Evolutionary conservation across 1,140 invertebrate species (phyloP).

Genomic region (Ceratina australensis): DNA sequence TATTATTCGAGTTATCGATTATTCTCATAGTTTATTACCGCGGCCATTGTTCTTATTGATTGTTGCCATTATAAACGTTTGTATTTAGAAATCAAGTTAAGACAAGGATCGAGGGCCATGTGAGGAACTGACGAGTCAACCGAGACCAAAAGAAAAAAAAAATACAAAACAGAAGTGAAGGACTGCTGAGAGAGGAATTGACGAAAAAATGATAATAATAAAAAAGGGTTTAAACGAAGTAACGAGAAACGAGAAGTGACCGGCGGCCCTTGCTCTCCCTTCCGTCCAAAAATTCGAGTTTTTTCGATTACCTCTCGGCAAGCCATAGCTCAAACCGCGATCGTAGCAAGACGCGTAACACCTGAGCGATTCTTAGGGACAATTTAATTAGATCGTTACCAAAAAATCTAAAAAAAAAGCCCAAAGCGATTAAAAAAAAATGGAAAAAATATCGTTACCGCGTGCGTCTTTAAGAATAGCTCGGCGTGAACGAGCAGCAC

Average conservation of each 20-base stretch:
- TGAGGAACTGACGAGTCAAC: slow-evolving; percentile 20
- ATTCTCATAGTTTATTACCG: slow-evolving; percentile 50
- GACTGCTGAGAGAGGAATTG: slow-evolving; percentile 41
- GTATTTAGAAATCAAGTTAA: slow-evolving; percentile 65
- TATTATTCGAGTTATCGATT: slow-evolving; percentile 49
- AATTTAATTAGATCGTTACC: slow-evolving; percentile 26
- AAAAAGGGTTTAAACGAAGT: too few relatives aligned
- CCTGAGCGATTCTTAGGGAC: slow-evolving; percentile 40
- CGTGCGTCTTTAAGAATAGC: slow-evolving; percentile 23
- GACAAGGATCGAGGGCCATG: slow-evolving; percentile 51
- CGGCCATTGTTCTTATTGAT: slow-evolving; percentile 45
- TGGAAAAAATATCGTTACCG: slow-evolving; percentile 3
- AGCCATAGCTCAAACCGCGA: slow-evolving; percentile 21
- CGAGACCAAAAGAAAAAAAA: neutral
- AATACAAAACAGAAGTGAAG: too few relatives aligned
- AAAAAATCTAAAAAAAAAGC: neutral
- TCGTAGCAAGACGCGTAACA: slow-evolving; percentile 39
- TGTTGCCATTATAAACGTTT: slow-evolving; percentile 58
- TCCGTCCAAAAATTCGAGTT: slow-evolving; percentile 61
- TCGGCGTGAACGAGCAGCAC: slow-evolving; percentile 33
- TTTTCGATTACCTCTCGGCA: slow-evolving; percentile 16
- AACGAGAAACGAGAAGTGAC: slow-evolving; percentile 30
- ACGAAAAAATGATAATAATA: neutral
- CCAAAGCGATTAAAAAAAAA: neutral
- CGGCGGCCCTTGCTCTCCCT: slow-evolving; percentile 69